Percentiles rank a stretch among this genome's conserved stretches.
Evolutionary conservation across 2,113 vertebrate species (phyloP).

Genomic region (Cygnus atratus): DNA sequence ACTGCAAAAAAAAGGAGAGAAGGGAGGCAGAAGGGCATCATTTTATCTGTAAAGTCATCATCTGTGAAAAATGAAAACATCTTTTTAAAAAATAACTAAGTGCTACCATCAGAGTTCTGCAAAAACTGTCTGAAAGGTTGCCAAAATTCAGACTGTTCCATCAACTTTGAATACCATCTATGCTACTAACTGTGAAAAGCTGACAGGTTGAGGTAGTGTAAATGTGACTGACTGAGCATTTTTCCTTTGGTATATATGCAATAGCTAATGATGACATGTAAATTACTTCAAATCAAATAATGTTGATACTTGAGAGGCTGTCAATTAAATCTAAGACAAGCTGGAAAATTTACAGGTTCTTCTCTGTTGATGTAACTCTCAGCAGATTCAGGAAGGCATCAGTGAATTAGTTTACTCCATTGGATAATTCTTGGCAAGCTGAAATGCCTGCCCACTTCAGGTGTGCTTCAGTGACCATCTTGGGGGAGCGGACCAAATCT

Average conservation of each 20-base stretch:
- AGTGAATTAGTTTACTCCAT: not conserved
- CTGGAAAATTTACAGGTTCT: not conserved
- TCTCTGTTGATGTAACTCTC: not conserved
- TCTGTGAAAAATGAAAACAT: not conserved
- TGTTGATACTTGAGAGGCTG: not conserved
- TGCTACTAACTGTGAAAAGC: not conserved
- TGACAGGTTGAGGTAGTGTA: not conserved
- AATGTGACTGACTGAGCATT: accelerated
- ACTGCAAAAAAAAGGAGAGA: not conserved
- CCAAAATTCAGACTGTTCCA: not conserved
- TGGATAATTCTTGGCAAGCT: not conserved
- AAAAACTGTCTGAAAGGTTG: not conserved
- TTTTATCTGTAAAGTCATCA: not conserved
- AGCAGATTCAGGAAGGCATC: not conserved
- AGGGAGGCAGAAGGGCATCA: accelerated
- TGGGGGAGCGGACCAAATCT: not conserved
- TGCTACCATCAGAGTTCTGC: not conserved
- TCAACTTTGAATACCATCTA: not conserved
- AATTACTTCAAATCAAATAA: not conserved
- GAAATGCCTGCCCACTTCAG: not conserved
- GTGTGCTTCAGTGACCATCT: not conserved
- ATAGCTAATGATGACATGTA: not conserved
- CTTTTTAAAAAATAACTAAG: not conserved
- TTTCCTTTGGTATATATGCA: not conserved
- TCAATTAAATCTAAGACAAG: not conserved